These are phyloP conservation scores for Liodrosophila aerea DNA, from an alignment of 2,888 invertebrate genomes.

Conservation along the genomic window DNA sequence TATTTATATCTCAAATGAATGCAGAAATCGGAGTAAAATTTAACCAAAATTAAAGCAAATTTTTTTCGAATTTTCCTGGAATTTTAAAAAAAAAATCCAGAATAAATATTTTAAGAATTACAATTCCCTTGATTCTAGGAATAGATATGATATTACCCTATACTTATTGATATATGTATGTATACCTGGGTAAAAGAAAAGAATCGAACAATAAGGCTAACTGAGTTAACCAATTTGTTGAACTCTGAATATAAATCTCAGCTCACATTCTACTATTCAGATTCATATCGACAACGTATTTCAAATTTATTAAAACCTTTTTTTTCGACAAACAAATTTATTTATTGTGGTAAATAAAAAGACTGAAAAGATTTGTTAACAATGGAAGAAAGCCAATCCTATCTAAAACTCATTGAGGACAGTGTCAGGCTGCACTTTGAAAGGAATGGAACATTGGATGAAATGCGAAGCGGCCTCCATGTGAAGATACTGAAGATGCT, in stretches of 20 bases:
- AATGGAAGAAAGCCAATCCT: slow-evolving; percentile 28
- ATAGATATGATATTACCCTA: no score
- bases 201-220: not conserved
- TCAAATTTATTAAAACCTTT: not conserved
- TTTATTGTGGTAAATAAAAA: no score
- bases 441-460: slow-evolving; percentile 64
- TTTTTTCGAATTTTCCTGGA: no score
- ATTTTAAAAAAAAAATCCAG: no score
- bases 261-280: slow-evolving; percentile 1
- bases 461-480: slow-evolving; percentile 74
- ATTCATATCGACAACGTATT: slow-evolving; percentile 3
- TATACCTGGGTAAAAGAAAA: no score
- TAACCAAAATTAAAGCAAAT: no score
- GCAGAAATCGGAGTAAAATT: no score
- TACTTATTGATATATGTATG: no score
- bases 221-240: slow-evolving; percentile 5
- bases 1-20: no score
- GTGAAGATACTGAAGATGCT: slow-evolving; percentile 72
- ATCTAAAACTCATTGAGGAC: slow-evolving; percentile 33
- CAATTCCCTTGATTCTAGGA: no score
- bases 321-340: not conserved
- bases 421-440: slow-evolving; percentile 68
- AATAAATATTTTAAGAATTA: no score
- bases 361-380: no score
- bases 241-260: not conserved